Percentiles rank a stretch among this genome's conserved stretches.
These are phyloP conservation scores for Pterophyllum scalare DNA, from an alignment of 2,113 vertebrate genomes.

Conservation along the genomic window DNA sequence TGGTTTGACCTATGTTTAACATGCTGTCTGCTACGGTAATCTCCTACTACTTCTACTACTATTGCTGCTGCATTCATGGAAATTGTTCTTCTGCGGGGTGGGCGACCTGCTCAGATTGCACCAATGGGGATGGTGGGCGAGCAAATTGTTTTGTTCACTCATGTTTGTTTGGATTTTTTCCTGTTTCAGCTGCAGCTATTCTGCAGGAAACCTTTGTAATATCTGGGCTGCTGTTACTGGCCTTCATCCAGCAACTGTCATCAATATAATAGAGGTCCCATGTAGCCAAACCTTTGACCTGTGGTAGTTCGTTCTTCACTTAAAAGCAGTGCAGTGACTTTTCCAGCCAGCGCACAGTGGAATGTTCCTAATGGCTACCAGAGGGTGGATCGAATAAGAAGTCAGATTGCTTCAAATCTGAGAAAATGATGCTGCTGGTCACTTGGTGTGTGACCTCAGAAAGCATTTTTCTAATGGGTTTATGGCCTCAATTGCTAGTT, in stretches of 20 bases:
- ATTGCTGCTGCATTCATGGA: conserved; percentile 41
- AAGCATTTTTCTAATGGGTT: too few species aligned
- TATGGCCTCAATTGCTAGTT: too few species aligned
- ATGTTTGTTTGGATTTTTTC: not conserved
- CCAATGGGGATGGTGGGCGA: conserved; percentile 28
- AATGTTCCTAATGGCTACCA: too few species aligned
- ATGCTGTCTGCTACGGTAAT: conserved; percentile 68
- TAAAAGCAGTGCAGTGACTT: not conserved
- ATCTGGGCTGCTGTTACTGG: conserved; percentile 30
- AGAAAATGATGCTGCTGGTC: too few species aligned
- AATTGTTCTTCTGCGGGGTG: conserved; percentile 34
- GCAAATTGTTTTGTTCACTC: conserved; percentile 35
- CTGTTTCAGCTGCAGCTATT: conserved; percentile 3
- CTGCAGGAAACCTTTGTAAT: conserved; percentile 15
- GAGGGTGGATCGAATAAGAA: too few species aligned
- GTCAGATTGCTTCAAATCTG: too few species aligned
- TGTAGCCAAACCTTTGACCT: conserved; percentile 29
- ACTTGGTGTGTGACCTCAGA: too few species aligned
- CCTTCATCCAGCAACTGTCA: conserved; percentile 29
- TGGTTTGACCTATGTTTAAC: conserved; percentile 75
- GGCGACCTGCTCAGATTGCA: conserved; percentile 50
- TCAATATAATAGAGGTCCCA: conserved; percentile 17
- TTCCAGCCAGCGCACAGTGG: not conserved
- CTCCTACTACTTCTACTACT: conserved; percentile 45
- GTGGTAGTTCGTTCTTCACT: conserved; percentile 17